Base-by-base conservation (phyloP, 2,888 invertebrate genomes). In the Argyresthia goedartella region DNA sequence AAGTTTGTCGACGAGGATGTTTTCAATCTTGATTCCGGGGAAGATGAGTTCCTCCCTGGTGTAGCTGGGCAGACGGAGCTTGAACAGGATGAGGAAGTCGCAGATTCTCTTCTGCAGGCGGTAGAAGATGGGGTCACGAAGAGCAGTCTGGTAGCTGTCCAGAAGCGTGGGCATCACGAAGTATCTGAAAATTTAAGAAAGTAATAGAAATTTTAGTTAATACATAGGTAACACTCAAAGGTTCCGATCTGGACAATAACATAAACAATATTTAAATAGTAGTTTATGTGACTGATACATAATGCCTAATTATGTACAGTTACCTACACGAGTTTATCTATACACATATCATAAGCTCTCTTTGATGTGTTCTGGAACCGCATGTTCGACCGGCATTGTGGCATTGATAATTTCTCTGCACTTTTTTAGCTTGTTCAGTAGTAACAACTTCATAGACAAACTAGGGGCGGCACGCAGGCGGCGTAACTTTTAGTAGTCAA, bases 91-190 rank as follows among this genome's bases (percentile, higher is more conserved):
- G 66, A 90, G 87, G 49, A 87, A 80, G 54, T 88, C 71, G 49
- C 88, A 65, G 56, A 92, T 80, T 54, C 89, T 89, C 71, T 91
- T 90, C 67, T 90, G 91, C 55, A 93, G 76, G 58, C 89, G 88
- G 71, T 91, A 94, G 88, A 92, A 93, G 45, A 91, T 87, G 15
- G 93, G 93, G 67, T 94, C 93, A 57, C 93, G 91, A 58, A 92
- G 76, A 60, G 90, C 89, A 6, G 92, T 91, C 64, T 89, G 88
- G 64, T 89, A 90, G 57, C 87, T 81, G 62, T 92, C 89, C 57
- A 92, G 73, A 1, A 89, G 81, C 9, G 89, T 82, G 11, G 92
- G 90, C 7, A 81, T 69, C 2, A 88, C 76, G 57, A 88, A 88
- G 65, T 88, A 84, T 13, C 86, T 80, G 61, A 57, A 70, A 64